Percentiles rank a stretch among this genome's conserved stretches.
These are phyloP conservation scores for Bursaphelenchus okinawaensis DNA, from an alignment of 2,888 invertebrate species.

Conservation along the genomic window DNA sequence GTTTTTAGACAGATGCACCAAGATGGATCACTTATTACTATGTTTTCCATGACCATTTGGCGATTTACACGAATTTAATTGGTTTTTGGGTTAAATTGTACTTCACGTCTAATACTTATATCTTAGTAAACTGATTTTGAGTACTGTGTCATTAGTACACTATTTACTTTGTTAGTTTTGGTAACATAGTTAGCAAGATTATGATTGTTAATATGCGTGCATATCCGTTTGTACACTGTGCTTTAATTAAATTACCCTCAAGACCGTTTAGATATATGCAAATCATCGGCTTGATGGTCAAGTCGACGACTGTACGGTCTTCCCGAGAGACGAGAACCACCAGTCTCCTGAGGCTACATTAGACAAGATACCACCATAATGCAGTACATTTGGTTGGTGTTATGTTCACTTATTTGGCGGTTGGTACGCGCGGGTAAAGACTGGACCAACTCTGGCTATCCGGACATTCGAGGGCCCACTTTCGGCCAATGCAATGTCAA, in stretches of 20 bases:
- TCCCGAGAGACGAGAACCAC: not conserved
- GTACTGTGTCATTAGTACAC: too few species aligned
- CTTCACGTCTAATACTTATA: too few species aligned
- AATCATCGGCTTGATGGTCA: not conserved
- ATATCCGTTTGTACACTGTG: too few species aligned
- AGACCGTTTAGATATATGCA: not conserved
- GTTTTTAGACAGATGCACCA: not conserved
- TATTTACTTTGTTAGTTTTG: too few species aligned
- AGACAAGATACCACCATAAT: not conserved
- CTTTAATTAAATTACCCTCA: not conserved
- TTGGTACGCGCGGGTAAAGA: not conserved
- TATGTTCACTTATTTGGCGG: not conserved
- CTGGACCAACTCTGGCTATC: slow-evolving; percentile 28
- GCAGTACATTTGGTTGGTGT: not conserved
- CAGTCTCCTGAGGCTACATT: not conserved
- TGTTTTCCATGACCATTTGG: not conserved
- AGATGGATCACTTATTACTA: not conserved
- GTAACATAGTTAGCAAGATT: too few species aligned
- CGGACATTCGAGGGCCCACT: slow-evolving; percentile 50
- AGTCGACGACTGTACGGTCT: not conserved
- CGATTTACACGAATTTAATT: too few species aligned
- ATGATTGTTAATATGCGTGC: too few species aligned
- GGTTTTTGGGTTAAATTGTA: too few species aligned
- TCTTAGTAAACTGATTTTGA: too few species aligned
- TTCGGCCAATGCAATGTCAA: slow-evolving; percentile 35